Base-by-base conservation (phyloP, 1,140 invertebrate species). In the Drosophila mojavensis region DNA sequence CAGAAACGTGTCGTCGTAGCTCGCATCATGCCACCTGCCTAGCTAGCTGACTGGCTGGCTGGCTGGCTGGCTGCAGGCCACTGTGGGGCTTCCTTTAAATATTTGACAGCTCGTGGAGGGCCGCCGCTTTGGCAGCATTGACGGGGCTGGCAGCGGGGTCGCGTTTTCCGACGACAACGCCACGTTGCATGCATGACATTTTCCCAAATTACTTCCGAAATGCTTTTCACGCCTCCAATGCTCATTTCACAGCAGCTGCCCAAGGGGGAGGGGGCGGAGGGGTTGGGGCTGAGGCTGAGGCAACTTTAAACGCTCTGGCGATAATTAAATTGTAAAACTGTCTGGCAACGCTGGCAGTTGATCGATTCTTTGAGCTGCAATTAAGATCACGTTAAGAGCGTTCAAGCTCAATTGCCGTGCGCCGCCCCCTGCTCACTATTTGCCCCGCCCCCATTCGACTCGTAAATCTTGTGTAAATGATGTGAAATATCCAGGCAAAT, bases 1-100 rank as follows among this genome's bases (percentile, higher is more conserved):
- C 80, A 88, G 80, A 89, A 88, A 84, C 73, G 84, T 88, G 83
- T 88, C 68, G 82, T 76, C 33, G 65, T 48, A 39, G 15, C 54
- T 41, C 24, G 55, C 33, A 45, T 63, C 68, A 56, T 54, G 60
- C 36, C 59, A 64, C 72, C 56, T 77, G 39, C 33, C 43, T 17
- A 20, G 15, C n/a, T 39, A 11, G 0, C 33, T 36, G 7, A 0
- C 33, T 36, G 9, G 7, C 7, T 36, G 7, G 33, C 33, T 36
- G 6, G 0, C 33, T 36, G 7, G 6, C 36, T 39, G 36, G 20
- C 26, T n/a, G 13, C 48, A 17, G 30, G 48, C 48, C 17, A 39
- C 20, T 4, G 36, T 50, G 48, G 55, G 53, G 53, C 39, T 60
- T 53, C 65, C 59, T 75, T 70, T 69, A 74, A 74, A 74, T 69